These are phyloP conservation scores for Aphyosemion australe DNA, from an alignment of 2,113 vertebrate species.

Conservation along the genomic window DNA sequence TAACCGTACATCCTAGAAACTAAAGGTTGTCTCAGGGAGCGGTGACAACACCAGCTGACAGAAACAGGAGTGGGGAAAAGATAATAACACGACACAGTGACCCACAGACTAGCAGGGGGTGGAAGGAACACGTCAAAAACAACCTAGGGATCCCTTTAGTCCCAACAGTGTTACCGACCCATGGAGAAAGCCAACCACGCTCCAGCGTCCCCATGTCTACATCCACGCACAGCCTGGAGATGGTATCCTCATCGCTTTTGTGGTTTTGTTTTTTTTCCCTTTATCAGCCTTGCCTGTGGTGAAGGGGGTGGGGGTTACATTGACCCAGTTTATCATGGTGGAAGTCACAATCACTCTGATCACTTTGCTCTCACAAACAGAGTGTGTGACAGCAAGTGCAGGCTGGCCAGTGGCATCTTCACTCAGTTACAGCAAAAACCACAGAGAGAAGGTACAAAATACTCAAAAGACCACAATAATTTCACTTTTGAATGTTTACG, in stretches of 20 bases:
- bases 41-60: slow-evolving; percentile 41
- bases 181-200: slow-evolving; percentile 64
- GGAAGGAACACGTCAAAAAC: slow-evolving; percentile 51
- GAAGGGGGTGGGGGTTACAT: slow-evolving; percentile 75
- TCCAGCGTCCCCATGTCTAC: slow-evolving; percentile 69
- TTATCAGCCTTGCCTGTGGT: slow-evolving; percentile 79
- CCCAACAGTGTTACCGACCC: slow-evolving; percentile 68
- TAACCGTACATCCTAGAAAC: not conserved
- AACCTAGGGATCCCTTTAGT: slow-evolving; percentile 41
- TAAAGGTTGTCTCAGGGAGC: slow-evolving; percentile 20
- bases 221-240: slow-evolving; percentile 70
- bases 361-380: slow-evolving; percentile 69
- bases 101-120: slow-evolving; percentile 49
- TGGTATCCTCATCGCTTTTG: slow-evolving; percentile 71
- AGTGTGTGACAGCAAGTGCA: slow-evolving; percentile 52
- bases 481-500: not conserved
- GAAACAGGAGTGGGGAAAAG: slow-evolving; percentile 38
- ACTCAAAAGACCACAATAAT: not conserved
- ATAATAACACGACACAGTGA: slow-evolving; percentile 44
- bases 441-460: slow-evolving; percentile 27
- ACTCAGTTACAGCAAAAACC: slow-evolving; percentile 24
- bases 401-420: slow-evolving; percentile 57
- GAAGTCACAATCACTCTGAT: slow-evolving; percentile 79
- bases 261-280: slow-evolving; percentile 54
- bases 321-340: slow-evolving; percentile 83